Conservation (phyloP, 2,888 invertebrate genomes). For the Serripes groenlandicus region DNA sequence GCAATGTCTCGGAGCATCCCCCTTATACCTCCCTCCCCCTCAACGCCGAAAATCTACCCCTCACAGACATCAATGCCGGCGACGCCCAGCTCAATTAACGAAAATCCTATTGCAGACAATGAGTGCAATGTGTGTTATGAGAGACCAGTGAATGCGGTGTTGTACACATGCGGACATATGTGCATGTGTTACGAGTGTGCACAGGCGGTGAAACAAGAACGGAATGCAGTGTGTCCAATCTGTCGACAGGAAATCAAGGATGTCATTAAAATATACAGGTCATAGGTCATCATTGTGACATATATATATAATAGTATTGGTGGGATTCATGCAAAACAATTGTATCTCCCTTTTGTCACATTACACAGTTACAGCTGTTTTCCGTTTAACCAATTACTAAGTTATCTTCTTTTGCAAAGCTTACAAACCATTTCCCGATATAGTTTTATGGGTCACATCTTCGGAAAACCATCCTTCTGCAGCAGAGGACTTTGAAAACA, state of each 20-base stretch:
- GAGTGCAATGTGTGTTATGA: slow-evolving; percentile 99
- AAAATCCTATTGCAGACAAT: slow-evolving; percentile 71
- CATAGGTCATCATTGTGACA: too few relatives aligned
- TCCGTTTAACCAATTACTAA: too few relatives aligned
- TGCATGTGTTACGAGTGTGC: slow-evolving; percentile 99
- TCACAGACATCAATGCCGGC: slow-evolving; percentile 70
- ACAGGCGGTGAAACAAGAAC: slow-evolving; percentile 89
- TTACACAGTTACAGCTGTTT: too few relatives aligned
- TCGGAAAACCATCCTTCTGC: too few relatives aligned
- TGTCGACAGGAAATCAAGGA: slow-evolving; percentile 97
- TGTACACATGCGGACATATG: slow-evolving; percentile 99
- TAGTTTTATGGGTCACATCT: too few relatives aligned
- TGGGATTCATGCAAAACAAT: too few relatives aligned
- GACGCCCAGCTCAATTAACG: slow-evolving; percentile 71
- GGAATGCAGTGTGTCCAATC: slow-evolving; percentile 94
- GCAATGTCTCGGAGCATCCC: slow-evolving; percentile 75
- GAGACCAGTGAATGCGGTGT: slow-evolving; percentile 95
- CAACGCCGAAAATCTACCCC: slow-evolving; percentile 58
- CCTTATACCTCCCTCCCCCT: slow-evolving; percentile 64
- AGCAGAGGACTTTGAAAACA: too few relatives aligned
- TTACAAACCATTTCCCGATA: too few relatives aligned
- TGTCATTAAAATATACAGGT: slow-evolving; percentile 97
- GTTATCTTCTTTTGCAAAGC: too few relatives aligned
- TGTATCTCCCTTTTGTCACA: too few relatives aligned
- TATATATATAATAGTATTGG: too few relatives aligned